These are phyloP conservation scores for Anguilla megastoma DNA, from an alignment of 2,797 vertebrate genomes.

Conservation along the genomic window DNA sequence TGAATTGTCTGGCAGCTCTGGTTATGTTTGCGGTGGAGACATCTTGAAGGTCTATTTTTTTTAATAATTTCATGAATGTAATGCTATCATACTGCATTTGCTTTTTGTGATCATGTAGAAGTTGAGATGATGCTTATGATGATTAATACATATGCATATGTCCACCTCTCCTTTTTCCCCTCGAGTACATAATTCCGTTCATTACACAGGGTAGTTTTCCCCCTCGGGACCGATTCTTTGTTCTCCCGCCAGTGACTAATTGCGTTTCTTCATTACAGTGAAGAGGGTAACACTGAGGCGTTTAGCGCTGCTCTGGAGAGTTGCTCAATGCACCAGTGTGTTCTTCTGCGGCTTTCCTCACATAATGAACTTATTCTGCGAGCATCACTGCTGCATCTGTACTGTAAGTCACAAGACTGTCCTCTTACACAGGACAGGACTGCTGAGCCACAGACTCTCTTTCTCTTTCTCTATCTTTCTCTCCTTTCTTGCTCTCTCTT, in stretches of 20 bases:
- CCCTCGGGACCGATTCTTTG: background rate
- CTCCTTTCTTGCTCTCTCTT: background rate
- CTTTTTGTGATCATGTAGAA: background rate
- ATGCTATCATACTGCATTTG: background rate
- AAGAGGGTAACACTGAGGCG: background rate
- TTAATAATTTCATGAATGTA: background rate
- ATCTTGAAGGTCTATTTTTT: background rate
- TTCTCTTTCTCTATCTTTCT: constrained; percentile 9
- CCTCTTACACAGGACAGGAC: background rate
- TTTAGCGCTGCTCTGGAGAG: background rate
- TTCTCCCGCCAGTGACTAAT: background rate
- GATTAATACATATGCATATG: background rate
- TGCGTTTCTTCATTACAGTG: constrained; percentile 2
- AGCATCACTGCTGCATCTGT: constrained; percentile 20
- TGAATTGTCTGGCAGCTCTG: background rate
- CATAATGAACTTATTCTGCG: constrained; percentile 31
- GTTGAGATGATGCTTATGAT: background rate
- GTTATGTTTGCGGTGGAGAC: background rate
- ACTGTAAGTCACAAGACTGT: constrained; percentile 41
- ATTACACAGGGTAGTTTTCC: background rate
- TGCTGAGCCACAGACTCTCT: background rate
- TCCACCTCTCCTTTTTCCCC: background rate
- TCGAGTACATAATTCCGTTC: background rate
- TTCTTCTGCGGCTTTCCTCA: background rate
- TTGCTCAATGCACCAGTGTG: background rate